These are phyloP conservation scores for Augochlora pura DNA, from an alignment of 1,140 invertebrate species.

Conservation along the genomic window DNA sequence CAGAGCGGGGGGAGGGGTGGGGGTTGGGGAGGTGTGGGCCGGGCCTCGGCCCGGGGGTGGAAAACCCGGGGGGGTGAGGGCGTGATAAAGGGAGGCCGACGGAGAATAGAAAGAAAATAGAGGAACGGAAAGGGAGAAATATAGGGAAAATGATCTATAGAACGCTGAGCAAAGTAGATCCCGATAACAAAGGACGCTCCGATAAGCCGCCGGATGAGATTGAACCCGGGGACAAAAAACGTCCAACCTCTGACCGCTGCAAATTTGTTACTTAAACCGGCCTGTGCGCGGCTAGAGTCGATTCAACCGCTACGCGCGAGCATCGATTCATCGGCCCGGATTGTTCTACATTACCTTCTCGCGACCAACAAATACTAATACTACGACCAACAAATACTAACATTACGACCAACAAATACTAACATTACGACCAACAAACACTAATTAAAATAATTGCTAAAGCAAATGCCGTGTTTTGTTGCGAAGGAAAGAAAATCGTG, in stretches of 20 bases:
- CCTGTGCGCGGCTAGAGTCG: not conserved
- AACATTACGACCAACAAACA: too few relatives aligned
- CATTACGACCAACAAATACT: too few relatives aligned
- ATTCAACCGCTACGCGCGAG: not conserved
- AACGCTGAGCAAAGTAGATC: constrained; percentile 52
- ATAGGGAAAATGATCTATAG: constrained; percentile 51
- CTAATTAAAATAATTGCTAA: too few relatives aligned
- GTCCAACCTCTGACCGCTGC: constrained; percentile 16
- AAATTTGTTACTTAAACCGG: constrained; percentile 26
- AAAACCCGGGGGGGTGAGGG: not conserved
- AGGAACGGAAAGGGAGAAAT: constrained; percentile 38
- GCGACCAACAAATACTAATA: too few relatives aligned
- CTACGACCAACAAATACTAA: too few relatives aligned
- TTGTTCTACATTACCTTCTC: too few relatives aligned
- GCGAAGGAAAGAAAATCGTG: too few relatives aligned
- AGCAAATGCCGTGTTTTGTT: too few relatives aligned
- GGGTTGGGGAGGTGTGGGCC: too few relatives aligned
- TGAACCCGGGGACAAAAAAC: constrained; percentile 14
- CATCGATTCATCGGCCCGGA: not conserved
- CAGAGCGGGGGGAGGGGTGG: not conserved
- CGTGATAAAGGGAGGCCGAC: constrained; percentile 36
- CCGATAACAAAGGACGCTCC: constrained; percentile 37
- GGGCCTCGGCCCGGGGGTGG: too few relatives aligned
- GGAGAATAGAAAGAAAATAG: constrained; percentile 41
- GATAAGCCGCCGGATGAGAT: constrained; percentile 47